These are phyloP conservation scores for Lycodopsis pacificus DNA, from an alignment of 2,797 vertebrate genomes.

Conservation along the genomic window DNA sequence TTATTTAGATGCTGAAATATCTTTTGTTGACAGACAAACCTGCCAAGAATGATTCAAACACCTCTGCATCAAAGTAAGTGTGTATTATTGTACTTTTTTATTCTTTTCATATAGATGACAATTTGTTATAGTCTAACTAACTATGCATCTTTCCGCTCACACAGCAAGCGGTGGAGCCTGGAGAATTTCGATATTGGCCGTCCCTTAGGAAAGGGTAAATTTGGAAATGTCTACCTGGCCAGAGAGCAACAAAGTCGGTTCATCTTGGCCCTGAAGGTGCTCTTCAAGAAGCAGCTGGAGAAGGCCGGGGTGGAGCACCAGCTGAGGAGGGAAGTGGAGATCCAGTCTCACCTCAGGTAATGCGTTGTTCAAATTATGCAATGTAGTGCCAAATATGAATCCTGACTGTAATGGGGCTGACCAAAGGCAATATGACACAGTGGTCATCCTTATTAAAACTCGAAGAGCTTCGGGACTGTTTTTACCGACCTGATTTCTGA, in stretches of 20 bases:
- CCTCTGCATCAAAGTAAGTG: slow-evolving; percentile 52
- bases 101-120: neutral
- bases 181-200: slow-evolving; percentile 98
- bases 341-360: slow-evolving; percentile 98
- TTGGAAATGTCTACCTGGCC: slow-evolving; percentile 97
- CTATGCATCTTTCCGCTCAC: neutral
- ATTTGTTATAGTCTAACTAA: slow-evolving; percentile 11
- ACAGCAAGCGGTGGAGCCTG: slow-evolving; percentile 92
- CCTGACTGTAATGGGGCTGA: neutral
- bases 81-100: neutral
- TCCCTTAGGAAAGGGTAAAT: slow-evolving; percentile 97
- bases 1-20: neutral
- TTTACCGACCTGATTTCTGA: neutral
- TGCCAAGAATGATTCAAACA: slow-evolving; percentile 29
- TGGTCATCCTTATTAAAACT: neutral
- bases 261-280: slow-evolving; percentile 96
- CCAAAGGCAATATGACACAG: neutral
- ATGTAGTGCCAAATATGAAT: neutral
- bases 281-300: slow-evolving; percentile 97
- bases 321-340: slow-evolving; percentile 95
- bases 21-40: slow-evolving; percentile 62
- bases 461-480: neutral
- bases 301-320: slow-evolving; percentile 97
- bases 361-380: accelerated
- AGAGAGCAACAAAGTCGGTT: slow-evolving; percentile 95